These are phyloP conservation scores for Saccostrea glomerata DNA, from an alignment of 1,140 invertebrate species.

Conservation along the genomic window DNA sequence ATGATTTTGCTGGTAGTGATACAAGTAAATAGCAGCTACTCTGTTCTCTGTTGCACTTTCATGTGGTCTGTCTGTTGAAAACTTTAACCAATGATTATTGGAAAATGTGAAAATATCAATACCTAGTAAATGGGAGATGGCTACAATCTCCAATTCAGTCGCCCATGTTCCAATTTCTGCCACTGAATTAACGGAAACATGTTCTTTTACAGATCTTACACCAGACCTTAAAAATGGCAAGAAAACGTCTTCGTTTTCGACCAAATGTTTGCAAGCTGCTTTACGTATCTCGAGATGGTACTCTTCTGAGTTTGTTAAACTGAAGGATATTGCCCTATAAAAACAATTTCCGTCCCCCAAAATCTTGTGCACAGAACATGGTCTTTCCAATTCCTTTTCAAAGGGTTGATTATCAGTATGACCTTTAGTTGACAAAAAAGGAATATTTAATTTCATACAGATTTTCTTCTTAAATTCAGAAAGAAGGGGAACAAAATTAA, in stretches of 20 bases:
- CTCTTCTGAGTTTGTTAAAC: background rate
- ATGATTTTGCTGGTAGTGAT: background rate
- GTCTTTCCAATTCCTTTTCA: too few relatives aligned
- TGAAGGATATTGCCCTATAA: slow-evolving; percentile 24
- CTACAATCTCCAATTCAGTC: background rate
- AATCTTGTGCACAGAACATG: background rate
- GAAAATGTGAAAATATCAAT: slow-evolving; percentile 11
- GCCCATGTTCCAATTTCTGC: background rate
- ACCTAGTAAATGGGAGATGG: background rate
- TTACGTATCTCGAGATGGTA: background rate
- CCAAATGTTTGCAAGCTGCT: background rate
- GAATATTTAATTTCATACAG: too few relatives aligned
- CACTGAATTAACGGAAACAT: background rate
- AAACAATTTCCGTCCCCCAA: slow-evolving; percentile 16
- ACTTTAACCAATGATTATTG: background rate
- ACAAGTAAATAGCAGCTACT: slow-evolving; percentile 6
- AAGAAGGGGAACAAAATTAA: too few relatives aligned
- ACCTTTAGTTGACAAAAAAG: too few relatives aligned
- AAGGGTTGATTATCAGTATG: too few relatives aligned
- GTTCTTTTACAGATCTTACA: background rate
- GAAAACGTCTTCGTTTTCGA: background rate
- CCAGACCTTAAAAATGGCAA: background rate
- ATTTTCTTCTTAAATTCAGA: too few relatives aligned
- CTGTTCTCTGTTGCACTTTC: too few relatives aligned
- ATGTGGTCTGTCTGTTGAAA: too few relatives aligned